These are phyloP conservation scores for Hypothenemus hampei DNA, from an alignment of 1,140 invertebrate species.

Conservation along the genomic window DNA sequence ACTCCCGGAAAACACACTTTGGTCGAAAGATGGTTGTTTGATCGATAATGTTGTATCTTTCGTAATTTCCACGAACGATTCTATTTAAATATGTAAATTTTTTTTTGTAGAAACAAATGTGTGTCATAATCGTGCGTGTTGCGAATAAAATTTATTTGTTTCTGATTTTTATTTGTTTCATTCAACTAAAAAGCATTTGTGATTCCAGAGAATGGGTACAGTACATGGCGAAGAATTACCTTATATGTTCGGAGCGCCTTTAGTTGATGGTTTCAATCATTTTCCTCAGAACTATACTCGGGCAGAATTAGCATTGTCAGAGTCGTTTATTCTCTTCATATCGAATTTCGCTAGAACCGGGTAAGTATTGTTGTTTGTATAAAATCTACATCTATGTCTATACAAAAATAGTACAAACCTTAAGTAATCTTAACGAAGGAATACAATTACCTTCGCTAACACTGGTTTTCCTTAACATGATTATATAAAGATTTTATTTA, in stretches of 20 bases:
- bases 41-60: slow-evolving; percentile 4
- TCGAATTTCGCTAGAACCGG: slow-evolving; percentile 89
- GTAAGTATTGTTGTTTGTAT: slow-evolving; percentile 54
- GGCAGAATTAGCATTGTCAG: slow-evolving; percentile 73
- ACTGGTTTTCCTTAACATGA: too few relatives aligned
- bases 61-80: not conserved
- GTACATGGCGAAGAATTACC: slow-evolving; percentile 88
- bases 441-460: too few relatives aligned
- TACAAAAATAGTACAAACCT: too few relatives aligned
- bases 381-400: too few relatives aligned
- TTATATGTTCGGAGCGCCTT: slow-evolving; percentile 80
- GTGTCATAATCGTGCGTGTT: not conserved
- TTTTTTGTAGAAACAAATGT: not conserved
- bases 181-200: not conserved
- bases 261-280: slow-evolving; percentile 69
- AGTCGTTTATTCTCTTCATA: slow-evolving; percentile 81
- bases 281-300: slow-evolving; percentile 78
- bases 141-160: slow-evolving; percentile 1
- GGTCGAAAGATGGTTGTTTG: not conserved
- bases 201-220: slow-evolving; percentile 69
- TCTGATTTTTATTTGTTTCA: not conserved
- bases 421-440: too few relatives aligned
- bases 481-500: too few relatives aligned
- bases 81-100: slow-evolving; percentile 1
- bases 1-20: not conserved